A percentile compares a stretch with the other conserved stretches of the same genome.
Evolutionary conservation across 2,113 vertebrate genomes (phyloP).

Genomic region (Mesembrinibis cayennensis): DNA sequence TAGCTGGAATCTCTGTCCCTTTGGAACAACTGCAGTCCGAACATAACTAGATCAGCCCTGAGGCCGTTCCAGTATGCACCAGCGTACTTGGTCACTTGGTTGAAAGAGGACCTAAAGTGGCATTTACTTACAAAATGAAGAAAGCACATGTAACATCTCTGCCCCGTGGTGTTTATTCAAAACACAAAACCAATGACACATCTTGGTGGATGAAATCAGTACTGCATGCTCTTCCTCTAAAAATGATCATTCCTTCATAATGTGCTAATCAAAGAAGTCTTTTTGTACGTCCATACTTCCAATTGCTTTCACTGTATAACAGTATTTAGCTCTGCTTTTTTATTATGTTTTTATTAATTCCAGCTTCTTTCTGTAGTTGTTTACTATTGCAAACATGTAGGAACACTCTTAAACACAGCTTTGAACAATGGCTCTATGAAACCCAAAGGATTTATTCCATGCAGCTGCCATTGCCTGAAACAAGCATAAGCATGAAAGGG

Average conservation of each 20-base stretch:
- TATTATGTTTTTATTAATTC: background rate
- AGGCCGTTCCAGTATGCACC: background rate
- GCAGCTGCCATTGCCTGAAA: slow-evolving; percentile 7
- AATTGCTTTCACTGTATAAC: background rate
- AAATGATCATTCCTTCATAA: background rate
- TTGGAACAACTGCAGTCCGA: background rate
- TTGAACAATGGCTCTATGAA: background rate
- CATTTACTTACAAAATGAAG: background rate
- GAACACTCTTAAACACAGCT: background rate
- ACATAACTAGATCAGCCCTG: background rate
- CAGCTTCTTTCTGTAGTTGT: background rate
- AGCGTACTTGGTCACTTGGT: background rate
- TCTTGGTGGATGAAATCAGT: background rate
- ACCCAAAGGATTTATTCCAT: background rate
- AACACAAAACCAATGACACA: background rate
- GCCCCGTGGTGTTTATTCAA: background rate
- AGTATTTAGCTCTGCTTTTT: background rate
- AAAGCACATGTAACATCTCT: background rate
- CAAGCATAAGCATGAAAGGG: background rate
- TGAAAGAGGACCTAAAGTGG: background rate
- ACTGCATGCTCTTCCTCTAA: background rate
- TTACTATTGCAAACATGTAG: background rate
- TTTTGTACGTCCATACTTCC: background rate
- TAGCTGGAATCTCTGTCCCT: background rate
- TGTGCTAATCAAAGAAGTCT: background rate